Evolutionary conservation across 2,113 vertebrate genomes (phyloP).

Genomic region (Etheostoma cragini): DNA sequence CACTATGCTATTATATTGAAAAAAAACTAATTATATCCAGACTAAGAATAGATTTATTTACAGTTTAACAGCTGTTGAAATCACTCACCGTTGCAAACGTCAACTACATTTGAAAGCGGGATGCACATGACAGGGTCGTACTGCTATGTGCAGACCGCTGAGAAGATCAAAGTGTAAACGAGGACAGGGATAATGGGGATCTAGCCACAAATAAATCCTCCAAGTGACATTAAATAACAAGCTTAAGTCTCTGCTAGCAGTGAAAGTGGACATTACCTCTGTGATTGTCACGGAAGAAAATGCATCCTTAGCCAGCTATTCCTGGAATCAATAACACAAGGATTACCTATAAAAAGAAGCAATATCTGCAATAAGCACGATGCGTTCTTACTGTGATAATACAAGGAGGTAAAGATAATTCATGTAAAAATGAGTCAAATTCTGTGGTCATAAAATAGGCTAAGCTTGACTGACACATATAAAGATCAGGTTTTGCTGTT

Average conservation of each 20-base stretch:
- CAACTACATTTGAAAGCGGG: not conserved
- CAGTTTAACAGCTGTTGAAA: conserved; percentile 18
- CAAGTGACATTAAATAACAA: conserved; percentile 76
- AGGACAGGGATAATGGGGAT: conserved; percentile 67
- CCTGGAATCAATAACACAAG: conserved; percentile 42
- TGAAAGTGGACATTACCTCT: conserved; percentile 72
- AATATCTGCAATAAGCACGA: conserved; percentile 57
- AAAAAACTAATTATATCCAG: not conserved
- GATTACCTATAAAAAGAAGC: conserved; percentile 70
- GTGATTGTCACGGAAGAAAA: conserved; percentile 44
- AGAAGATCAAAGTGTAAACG: conserved; percentile 66
- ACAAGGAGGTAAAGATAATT: conserved; percentile 38
- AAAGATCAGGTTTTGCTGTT: conserved; percentile 60
- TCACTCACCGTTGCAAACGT: not conserved
- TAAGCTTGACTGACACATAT: conserved; percentile 71
- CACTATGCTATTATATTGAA: not conserved
- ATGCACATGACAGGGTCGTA: not conserved
- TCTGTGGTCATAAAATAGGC: conserved; percentile 56
- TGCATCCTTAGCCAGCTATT: conserved; percentile 34
- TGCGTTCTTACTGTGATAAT: conserved; percentile 46
- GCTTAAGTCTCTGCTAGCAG: conserved; percentile 66
- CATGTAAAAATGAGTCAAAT: conserved; percentile 55
- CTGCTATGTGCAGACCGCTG: conserved; percentile 23
- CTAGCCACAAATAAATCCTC: conserved; percentile 67
- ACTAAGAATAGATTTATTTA: not conserved